These are phyloP conservation scores for Agraylea sexmaculata DNA, from an alignment of 1,140 invertebrate genomes.

Conservation along the genomic window DNA sequence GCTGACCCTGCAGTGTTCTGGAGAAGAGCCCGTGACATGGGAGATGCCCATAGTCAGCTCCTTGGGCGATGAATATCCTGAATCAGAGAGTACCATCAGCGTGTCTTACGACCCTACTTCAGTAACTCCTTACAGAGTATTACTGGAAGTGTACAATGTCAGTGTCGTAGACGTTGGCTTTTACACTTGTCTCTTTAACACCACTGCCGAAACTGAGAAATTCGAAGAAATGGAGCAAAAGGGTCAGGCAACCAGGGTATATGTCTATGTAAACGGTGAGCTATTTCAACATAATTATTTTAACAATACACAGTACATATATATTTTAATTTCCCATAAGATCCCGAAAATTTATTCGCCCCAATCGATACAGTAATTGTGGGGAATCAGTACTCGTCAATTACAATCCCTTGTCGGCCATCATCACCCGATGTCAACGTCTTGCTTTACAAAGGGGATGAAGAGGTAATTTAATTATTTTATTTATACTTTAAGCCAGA, in stretches of 20 bases:
- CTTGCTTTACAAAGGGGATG: conserved; percentile 25
- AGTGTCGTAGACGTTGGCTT: conserved; percentile 42
- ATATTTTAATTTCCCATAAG: conserved; percentile 26
- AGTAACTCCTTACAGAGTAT: conserved; percentile 29
- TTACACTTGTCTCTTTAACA: conserved; percentile 44
- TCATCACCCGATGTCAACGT: conserved; percentile 51
- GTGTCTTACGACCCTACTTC: conserved; percentile 25
- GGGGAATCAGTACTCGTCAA: conserved; percentile 30
- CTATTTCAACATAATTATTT: conserved; percentile 13
- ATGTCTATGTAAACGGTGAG: conserved; percentile 56
- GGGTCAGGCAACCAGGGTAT: conserved; percentile 39
- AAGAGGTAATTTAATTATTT: conserved; percentile 9
- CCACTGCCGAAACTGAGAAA: conserved; percentile 25
- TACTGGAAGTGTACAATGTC: conserved; percentile 32
- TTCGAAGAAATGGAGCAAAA: conserved; percentile 32
- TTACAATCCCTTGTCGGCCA: conserved; percentile 54
- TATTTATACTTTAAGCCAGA: no score
- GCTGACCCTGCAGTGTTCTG: conserved; percentile 39
- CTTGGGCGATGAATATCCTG: conserved; percentile 21
- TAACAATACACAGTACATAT: conserved; percentile 4
- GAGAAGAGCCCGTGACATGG: conserved; percentile 35
- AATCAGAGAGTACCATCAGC: conserved; percentile 23
- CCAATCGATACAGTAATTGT: conserved; percentile 30
- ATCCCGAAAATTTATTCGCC: conserved; percentile 40
- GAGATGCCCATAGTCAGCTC: conserved; percentile 27